phyloP scores from a whole-genome alignment of 2,113 vertebrate species.

The Lycocorax pyrrhopterus region DNA sequence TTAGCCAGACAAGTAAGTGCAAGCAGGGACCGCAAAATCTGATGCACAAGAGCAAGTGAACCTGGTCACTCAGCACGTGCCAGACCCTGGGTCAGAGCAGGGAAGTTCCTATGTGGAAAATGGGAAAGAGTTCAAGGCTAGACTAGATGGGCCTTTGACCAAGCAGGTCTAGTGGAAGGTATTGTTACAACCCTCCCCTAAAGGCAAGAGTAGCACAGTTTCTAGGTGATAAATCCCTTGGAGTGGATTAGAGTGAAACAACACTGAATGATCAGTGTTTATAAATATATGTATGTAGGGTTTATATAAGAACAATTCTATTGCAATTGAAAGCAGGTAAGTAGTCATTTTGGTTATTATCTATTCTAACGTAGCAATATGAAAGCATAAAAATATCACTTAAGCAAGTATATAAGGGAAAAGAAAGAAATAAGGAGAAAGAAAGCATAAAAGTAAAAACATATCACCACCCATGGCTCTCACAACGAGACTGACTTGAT shows the following conservation, averaged over 20 bases:
- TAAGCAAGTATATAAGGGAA: not conserved
- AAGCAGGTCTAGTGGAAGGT: not conserved
- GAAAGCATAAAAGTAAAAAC: not conserved
- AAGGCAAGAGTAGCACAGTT: not conserved
- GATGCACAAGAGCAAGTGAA: not conserved
- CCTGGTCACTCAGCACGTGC: not conserved
- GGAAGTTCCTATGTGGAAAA: not conserved
- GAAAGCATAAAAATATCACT: not conserved
- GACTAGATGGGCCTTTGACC: not conserved
- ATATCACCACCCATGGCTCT: not conserved
- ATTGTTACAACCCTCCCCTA: not conserved
- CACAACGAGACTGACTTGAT: fast-evolving
- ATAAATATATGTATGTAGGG: not conserved
- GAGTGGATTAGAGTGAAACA: not conserved
- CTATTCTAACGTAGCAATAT: not conserved
- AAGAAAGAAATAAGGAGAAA: not conserved
- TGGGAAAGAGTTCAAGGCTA: not conserved
- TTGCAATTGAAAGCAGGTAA: not conserved
- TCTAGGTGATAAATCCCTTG: not conserved
- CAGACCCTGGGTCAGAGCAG: not conserved
- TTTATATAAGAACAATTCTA: not conserved
- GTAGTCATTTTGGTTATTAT: not conserved
- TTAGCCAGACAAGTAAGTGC: not conserved
- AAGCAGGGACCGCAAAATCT: not conserved
- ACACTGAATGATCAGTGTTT: not conserved